Evolutionary conservation across 2,113 vertebrate species (phyloP), one percentile per base, ranked within the genome.

Genomic region (Tragelaphus imberbis): DNA sequence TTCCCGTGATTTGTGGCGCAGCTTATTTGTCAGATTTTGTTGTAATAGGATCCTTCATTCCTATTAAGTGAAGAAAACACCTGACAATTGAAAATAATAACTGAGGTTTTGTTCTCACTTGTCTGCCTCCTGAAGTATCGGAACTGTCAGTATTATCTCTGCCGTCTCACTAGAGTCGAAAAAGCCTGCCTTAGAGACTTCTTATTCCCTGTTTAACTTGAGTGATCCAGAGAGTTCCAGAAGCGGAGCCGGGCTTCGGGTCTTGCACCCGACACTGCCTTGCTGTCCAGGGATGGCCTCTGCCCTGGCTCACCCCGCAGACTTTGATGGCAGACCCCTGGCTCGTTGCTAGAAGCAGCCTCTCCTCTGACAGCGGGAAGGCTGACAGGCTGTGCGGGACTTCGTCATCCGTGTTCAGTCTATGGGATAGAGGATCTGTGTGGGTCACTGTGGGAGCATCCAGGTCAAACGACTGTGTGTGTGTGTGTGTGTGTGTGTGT

Each of bases 181-280:
- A 56, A 1, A 6, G 85, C 6, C 28, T 25, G 84, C 2, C 27
- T 27, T n/a, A 28, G 75, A 94, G 58, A 15, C 2, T 33, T 36
- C 28, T 33, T 40, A 27, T 15, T 47, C 53, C 19, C 51, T 56
- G 93, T 36, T 16, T n/a, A 6, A n/a, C 28, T 4, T 36, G 49
- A 4, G 6, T 7, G 2, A 21, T 4, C 0, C 33, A 10, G 75
- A 23, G 47, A 30, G 8, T 7, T 4, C 47, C 12, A 10, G 15
- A 7, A 9, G 6, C 2, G 7, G 49, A 19, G 4, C 12, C 2
- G 12, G 11, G 36, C 8, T 19, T 21, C 7, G 5, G 47, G 7
- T 28, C 9, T 17, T 17, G 68, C 68, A 12, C 25, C 2, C 0
- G 3, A 2, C 61, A 2, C 33, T 25, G 33, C 8, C 55, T 8